A percentile compares a stretch with the other conserved stretches of the same genome.
Conservation (phyloP, 2,888 invertebrate species). For the Incurvaria masculella region DNA sequence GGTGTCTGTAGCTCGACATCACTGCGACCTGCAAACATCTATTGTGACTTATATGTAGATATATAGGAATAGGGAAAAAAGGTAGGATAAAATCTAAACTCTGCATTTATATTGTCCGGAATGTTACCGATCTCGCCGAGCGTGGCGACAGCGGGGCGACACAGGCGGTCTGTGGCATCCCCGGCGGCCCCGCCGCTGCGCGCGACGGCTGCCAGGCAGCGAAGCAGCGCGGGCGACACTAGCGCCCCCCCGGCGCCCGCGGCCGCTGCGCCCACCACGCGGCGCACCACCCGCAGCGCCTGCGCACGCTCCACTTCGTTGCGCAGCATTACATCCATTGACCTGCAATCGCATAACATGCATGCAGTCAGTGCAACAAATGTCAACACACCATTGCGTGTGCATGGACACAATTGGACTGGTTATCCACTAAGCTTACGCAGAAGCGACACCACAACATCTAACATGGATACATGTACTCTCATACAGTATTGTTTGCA, state of each 20-base stretch:
- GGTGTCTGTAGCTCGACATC: too few species aligned
- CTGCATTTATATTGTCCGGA: too few species aligned
- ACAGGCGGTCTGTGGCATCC: slow-evolving; percentile 70
- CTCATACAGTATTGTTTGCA: too few species aligned
- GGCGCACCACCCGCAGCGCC: slow-evolving; percentile 79
- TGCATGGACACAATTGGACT: too few species aligned
- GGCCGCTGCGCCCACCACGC: slow-evolving; percentile 41
- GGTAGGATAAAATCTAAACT: too few species aligned
- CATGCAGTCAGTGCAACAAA: background rate
- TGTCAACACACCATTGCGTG: background rate
- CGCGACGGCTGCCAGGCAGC: slow-evolving; percentile 79
- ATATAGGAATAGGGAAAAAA: too few species aligned
- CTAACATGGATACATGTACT: too few species aligned
- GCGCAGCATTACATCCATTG: slow-evolving; percentile 84
- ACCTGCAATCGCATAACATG: slow-evolving; percentile 48
- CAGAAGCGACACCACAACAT: too few species aligned
- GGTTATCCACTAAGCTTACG: too few species aligned
- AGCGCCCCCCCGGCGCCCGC: slow-evolving; percentile 65
- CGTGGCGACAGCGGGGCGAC: slow-evolving; percentile 82
- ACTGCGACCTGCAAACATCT: too few species aligned
- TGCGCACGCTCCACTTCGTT: slow-evolving; percentile 93
- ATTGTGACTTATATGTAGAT: too few species aligned
- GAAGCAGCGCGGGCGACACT: slow-evolving; percentile 74
- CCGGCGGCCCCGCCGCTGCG: slow-evolving; percentile 72
- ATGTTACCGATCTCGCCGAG: slow-evolving; percentile 77